Conservation (phyloP, 2,113 vertebrate genomes). For the Sus scrofa region DNA sequence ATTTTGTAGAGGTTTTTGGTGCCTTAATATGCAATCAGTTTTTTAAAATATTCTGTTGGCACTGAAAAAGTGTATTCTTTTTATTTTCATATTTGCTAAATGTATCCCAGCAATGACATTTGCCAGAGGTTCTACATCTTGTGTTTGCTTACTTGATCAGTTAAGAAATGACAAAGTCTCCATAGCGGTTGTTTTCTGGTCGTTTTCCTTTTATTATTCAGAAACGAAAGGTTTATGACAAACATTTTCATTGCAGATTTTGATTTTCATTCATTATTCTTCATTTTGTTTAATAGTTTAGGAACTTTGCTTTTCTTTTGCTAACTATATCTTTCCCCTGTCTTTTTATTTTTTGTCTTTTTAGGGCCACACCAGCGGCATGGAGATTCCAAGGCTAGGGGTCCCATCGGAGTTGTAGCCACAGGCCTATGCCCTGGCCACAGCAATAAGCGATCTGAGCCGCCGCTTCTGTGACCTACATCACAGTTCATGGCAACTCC, state of each 20-base stretch:
- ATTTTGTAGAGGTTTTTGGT: neutral
- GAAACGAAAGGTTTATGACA: slow-evolving; percentile 18
- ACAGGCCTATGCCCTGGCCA: no score
- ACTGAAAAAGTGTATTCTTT: neutral
- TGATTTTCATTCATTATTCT: slow-evolving; percentile 1
- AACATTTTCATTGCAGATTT: neutral
- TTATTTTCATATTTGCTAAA: neutral
- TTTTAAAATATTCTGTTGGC: no score
- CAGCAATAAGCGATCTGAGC: no score
- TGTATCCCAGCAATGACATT: neutral
- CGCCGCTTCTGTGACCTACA: no score
- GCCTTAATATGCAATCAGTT: neutral
- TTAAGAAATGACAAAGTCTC: neutral
- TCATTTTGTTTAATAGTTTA: neutral
- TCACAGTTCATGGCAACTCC: no score
- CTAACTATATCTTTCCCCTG: neutral
- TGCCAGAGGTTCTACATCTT: neutral
- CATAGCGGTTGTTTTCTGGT: neutral
- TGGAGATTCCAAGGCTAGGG: no score
- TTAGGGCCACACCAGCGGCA: no score
- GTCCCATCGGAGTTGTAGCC: no score
- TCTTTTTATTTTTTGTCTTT: no score
- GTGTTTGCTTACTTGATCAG: neutral
- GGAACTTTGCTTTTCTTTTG: neutral
- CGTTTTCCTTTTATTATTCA: neutral